Percentiles rank a stretch among this genome's conserved stretches.
These are phyloP conservation scores for Ceratina calcarata DNA, from an alignment of 1,140 invertebrate genomes.

Conservation along the genomic window DNA sequence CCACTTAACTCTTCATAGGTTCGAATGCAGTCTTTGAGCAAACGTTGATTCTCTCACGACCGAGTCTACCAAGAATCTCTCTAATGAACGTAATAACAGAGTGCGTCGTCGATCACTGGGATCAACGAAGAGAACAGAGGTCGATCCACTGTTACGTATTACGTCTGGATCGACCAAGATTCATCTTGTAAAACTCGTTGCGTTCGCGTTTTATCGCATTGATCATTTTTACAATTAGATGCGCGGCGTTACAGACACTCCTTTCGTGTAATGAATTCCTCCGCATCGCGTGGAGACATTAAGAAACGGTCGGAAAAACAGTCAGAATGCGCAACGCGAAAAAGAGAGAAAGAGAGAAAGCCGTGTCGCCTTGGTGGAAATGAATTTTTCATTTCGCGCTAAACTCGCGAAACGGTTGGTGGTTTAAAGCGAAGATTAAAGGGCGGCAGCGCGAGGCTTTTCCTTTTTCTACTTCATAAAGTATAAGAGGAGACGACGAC, in stretches of 20 bases:
- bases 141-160: neutral
- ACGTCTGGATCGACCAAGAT: neutral
- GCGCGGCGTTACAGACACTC: constrained; percentile 18
- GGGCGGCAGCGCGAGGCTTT: constrained; percentile 57
- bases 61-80: neutral
- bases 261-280: constrained; percentile 57
- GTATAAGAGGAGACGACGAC: constrained; percentile 58
- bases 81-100: constrained; percentile 14
- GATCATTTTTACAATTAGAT: constrained; percentile 33
- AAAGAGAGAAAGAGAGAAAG: constrained; percentile 36
- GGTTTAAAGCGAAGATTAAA: constrained; percentile 73
- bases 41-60: neutral
- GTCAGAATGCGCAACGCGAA: neutral
- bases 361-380: constrained; percentile 63
- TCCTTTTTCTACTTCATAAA: constrained; percentile 62
- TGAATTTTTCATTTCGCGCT: constrained; percentile 72
- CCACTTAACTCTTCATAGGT: neutral
- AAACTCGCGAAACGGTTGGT: constrained; percentile 71
- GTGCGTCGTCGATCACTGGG: too few species aligned
- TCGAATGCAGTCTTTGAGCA: neutral
- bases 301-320: constrained; percentile 60
- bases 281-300: constrained; percentile 39
- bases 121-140: neutral
- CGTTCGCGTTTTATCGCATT: neutral
- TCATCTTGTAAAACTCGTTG: neutral